Evolutionary conservation across 2,797 vertebrate genomes (phyloP).

Genomic region (Eptatretus atami): DNA sequence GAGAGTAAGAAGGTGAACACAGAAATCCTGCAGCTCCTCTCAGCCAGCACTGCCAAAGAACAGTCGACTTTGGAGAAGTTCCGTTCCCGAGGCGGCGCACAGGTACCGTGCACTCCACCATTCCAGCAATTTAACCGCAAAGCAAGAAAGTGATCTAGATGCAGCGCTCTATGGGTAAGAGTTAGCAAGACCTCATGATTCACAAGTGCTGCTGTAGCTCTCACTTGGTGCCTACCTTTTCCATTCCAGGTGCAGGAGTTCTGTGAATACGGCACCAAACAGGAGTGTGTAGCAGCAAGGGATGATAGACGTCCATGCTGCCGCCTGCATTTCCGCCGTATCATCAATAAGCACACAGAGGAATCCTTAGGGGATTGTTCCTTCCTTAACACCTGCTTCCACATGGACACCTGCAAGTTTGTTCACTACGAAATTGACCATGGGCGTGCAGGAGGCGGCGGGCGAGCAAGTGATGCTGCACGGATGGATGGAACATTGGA

Average conservation of each 20-base stretch:
- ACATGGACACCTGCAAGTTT: slow-evolving; percentile 86
- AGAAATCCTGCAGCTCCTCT: slow-evolving; percentile 63
- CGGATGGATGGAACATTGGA: background rate
- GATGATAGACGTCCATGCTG: slow-evolving; percentile 42
- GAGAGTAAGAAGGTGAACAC: slow-evolving; percentile 52
- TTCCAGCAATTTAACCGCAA: too few species aligned
- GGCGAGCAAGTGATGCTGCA: slow-evolving; percentile 1
- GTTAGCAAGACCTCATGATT: too few species aligned
- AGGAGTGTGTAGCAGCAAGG: slow-evolving; percentile 32
- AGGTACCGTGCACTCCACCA: slow-evolving; percentile 10
- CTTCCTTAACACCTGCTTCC: slow-evolving; percentile 78
- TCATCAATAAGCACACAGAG: slow-evolving; percentile 77
- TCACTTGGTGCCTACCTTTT: too few species aligned
- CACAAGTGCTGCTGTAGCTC: too few species aligned
- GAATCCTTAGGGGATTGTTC: slow-evolving; percentile 71
- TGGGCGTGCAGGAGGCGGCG: slow-evolving; percentile 24
- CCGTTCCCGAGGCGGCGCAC: slow-evolving; percentile 48
- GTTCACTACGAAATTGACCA: slow-evolving; percentile 78
- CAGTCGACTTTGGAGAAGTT: slow-evolving; percentile 86
- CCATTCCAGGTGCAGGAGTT: slow-evolving; percentile 39
- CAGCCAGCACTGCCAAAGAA: slow-evolving; percentile 66
- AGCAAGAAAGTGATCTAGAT: too few species aligned
- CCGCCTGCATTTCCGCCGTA: slow-evolving; percentile 60
- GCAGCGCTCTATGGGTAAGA: too few species aligned
- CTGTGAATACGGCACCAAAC: slow-evolving; percentile 72